Evolutionary conservation across 2,797 vertebrate genomes (phyloP).

Genomic region (Leptatherina wallacei): DNA sequence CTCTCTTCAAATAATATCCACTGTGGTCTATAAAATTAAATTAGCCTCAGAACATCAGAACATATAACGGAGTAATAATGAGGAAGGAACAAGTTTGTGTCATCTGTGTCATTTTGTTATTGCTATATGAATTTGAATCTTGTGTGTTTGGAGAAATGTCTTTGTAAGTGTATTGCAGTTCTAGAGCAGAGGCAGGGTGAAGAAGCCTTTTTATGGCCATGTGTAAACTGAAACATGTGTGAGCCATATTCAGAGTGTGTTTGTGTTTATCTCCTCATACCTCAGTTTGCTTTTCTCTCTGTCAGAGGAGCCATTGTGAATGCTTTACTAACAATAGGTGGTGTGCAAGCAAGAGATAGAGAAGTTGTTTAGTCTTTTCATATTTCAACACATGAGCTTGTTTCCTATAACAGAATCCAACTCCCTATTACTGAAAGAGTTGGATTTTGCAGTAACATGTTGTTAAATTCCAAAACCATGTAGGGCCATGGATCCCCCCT

Average conservation of each 20-base stretch:
- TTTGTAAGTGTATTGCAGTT: constrained; percentile 33
- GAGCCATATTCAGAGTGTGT: constrained; percentile 14
- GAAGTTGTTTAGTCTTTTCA: constrained; percentile 24
- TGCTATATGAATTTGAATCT: not conserved
- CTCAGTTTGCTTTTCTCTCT: constrained; percentile 27
- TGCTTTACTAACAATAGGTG: constrained; percentile 50
- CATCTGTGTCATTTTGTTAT: not conserved
- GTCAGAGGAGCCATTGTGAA: constrained; percentile 57
- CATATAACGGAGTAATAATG: no score
- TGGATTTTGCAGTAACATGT: not conserved
- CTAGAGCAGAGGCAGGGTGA: constrained; percentile 42
- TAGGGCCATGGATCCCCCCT: no score
- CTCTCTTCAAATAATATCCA: no score
- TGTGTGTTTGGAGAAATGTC: not conserved
- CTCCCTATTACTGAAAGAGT: not conserved
- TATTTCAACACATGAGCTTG: constrained; percentile 37
- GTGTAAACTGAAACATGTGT: constrained; percentile 73
- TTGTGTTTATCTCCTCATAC: constrained; percentile 48
- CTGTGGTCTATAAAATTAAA: no score
- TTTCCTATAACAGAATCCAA: constrained; percentile 36
- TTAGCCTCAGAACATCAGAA: no score
- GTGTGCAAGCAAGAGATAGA: not conserved
- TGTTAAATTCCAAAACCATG: not conserved
- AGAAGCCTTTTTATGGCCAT: constrained; percentile 61
- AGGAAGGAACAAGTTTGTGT: no score